These are phyloP conservation scores for Bryconaethiops microstoma DNA, from an alignment of 2,797 vertebrate species.

Conservation along the genomic window DNA sequence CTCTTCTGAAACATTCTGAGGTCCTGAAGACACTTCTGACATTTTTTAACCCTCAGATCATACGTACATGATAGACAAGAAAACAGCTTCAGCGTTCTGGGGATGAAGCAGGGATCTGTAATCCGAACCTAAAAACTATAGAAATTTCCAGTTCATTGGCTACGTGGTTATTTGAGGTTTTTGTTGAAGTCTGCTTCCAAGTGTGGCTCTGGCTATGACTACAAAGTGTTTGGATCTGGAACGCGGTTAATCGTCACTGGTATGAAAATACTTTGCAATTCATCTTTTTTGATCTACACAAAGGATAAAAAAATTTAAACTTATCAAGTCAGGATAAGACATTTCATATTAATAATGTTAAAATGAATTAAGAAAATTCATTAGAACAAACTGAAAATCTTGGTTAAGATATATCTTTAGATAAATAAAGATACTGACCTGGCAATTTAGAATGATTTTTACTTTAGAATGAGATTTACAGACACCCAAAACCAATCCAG, in stretches of 20 bases:
- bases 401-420: too few species aligned
- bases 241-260: slow-evolving; percentile 6
- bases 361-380: too few species aligned
- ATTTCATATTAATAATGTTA: too few species aligned
- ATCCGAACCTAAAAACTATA: neutral
- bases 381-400: too few species aligned
- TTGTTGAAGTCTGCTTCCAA: neutral
- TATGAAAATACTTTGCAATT: neutral
- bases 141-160: neutral
- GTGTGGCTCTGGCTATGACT: neutral
- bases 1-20: neutral
- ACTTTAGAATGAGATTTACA: too few species aligned
- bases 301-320: too few species aligned
- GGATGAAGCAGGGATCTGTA: neutral
- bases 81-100: neutral
- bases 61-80: neutral
- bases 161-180: neutral
- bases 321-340: too few species aligned
- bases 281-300: neutral
- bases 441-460: too few species aligned
- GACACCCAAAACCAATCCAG: too few species aligned
- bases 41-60: neutral
- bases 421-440: too few species aligned
- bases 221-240: slow-evolving; percentile 14
- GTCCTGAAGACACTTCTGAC: neutral